Percentiles rank a stretch among this genome's conserved stretches.
phyloP scores from a whole-genome alignment of 2,888 invertebrate genomes.

The Alviniconcha strummeri region DNA sequence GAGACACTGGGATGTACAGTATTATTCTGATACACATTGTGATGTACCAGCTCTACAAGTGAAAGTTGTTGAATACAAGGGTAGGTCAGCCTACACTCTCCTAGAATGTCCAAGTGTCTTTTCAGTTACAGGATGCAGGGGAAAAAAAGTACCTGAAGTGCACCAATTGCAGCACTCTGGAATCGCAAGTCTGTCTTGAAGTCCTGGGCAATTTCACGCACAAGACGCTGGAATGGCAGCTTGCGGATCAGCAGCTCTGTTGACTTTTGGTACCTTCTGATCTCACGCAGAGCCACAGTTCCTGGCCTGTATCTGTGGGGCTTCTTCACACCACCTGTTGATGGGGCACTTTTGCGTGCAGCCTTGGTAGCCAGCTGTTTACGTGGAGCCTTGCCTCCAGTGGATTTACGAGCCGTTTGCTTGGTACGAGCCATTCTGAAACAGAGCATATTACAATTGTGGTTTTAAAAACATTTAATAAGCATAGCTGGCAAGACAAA shows the following conservation, averaged over 20 bases:
- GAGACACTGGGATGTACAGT: too few species aligned
- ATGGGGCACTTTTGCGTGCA: slow-evolving; percentile 73
- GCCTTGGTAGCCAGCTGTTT: slow-evolving; percentile 74
- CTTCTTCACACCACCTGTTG: slow-evolving; percentile 74
- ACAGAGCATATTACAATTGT: not conserved
- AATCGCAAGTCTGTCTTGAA: slow-evolving; percentile 74
- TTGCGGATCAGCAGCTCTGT: slow-evolving; percentile 73
- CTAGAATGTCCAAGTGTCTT: too few species aligned
- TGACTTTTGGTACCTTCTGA: slow-evolving; percentile 73
- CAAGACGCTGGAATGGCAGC: slow-evolving; percentile 73
- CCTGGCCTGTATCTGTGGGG: slow-evolving; percentile 74
- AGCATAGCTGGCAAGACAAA: not conserved
- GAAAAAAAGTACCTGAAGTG: slow-evolving; percentile 66
- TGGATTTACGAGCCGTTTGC: slow-evolving; percentile 74
- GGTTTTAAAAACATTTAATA: not conserved
- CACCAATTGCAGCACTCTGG: slow-evolving; percentile 73
- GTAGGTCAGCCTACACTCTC: too few species aligned
- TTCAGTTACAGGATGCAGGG: too few species aligned
- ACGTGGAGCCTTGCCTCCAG: slow-evolving; percentile 74
- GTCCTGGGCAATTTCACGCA: slow-evolving; percentile 74
- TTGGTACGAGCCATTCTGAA: slow-evolving; percentile 73
- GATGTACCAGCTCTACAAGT: too few species aligned
- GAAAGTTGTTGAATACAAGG: too few species aligned
- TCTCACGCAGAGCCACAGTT: slow-evolving; percentile 73
- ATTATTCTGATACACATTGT: too few species aligned